Evolutionary conservation across 2,888 invertebrate species (phyloP).

Genomic region (Orthosia gothica): DNA sequence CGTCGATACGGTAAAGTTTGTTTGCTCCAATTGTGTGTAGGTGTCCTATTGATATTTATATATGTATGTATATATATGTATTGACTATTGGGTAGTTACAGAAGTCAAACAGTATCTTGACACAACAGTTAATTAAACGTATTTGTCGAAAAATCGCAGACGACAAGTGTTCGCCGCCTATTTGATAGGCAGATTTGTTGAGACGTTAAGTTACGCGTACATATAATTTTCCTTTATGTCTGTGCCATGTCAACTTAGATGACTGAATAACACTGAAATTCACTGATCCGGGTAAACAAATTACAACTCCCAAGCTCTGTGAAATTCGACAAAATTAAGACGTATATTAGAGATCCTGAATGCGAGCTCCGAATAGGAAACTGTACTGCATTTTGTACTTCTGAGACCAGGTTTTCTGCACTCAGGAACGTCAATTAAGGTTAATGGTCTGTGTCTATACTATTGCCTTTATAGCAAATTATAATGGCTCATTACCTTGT

Average conservation of each 20-base stretch:
- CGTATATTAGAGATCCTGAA: slow-evolving; percentile 1
- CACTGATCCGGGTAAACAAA: background rate
- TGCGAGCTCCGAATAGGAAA: background rate
- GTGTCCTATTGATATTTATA: slow-evolving; percentile 6
- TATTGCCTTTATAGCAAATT: background rate
- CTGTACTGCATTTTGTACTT: background rate
- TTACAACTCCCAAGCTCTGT: background rate
- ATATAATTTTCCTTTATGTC: background rate
- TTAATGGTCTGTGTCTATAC: background rate
- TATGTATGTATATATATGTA: background rate
- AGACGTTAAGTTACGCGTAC: background rate
- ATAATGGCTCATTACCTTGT: background rate
- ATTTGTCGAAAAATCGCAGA: slow-evolving; percentile 21
- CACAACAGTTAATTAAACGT: slow-evolving; percentile 24
- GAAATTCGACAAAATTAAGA: background rate
- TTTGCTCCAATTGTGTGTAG: slow-evolving; percentile 10
- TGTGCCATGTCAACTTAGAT: background rate
- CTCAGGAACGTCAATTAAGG: background rate
- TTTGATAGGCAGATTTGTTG: slow-evolving; percentile 3
- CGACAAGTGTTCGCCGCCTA: slow-evolving; percentile 6
- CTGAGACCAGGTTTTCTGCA: background rate
- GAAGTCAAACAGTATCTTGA: slow-evolving; percentile 30
- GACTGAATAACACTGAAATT: background rate
- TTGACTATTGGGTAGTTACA: slow-evolving; percentile 23
- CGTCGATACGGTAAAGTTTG: background rate